phyloP scores from a whole-genome alignment of 2,888 invertebrate species.

The Latrodectus hesperus region DNA sequence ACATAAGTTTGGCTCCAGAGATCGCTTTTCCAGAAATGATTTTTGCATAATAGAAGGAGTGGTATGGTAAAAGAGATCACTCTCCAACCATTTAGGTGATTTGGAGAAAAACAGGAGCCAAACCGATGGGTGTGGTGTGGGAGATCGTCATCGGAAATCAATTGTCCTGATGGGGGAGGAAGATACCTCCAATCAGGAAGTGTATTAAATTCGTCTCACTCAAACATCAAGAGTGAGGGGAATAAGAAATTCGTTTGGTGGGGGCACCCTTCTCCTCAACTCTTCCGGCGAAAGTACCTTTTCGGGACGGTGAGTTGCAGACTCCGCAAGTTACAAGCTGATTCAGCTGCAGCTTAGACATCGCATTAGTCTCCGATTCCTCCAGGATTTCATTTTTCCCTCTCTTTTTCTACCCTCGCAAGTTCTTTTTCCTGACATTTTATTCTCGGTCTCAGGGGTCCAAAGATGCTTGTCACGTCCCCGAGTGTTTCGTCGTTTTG shows the following conservation, averaged over 20 bases:
- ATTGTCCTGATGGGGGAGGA: slow-evolving; percentile 46
- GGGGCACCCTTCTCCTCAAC: slow-evolving; percentile 13
- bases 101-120: slow-evolving; percentile 8
- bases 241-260: slow-evolving; percentile 43
- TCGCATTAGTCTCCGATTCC: slow-evolving; percentile 54
- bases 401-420: slow-evolving; percentile 9
- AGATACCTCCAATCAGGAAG: slow-evolving; percentile 57
- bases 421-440: slow-evolving; percentile 19
- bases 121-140: neutral
- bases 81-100: slow-evolving; percentile 1
- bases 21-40: neutral
- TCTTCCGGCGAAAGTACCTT: slow-evolving; percentile 46
- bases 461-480: slow-evolving; percentile 37
- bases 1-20: no score
- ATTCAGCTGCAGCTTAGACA: slow-evolving; percentile 63
- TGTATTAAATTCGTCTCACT: slow-evolving; percentile 65
- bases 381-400: slow-evolving; percentile 1
- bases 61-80: slow-evolving; percentile 8
- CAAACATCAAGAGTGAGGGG: slow-evolving; percentile 41
- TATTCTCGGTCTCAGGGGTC: neutral
- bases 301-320: slow-evolving; percentile 50
- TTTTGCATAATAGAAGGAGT: slow-evolving; percentile 10
- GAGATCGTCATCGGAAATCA: slow-evolving; percentile 56
- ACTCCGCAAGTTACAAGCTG: slow-evolving; percentile 60
- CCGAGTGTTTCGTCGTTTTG: neutral